These are phyloP conservation scores for Stenodema calcarata DNA, from an alignment of 2,888 invertebrate species.

Conservation along the genomic window DNA sequence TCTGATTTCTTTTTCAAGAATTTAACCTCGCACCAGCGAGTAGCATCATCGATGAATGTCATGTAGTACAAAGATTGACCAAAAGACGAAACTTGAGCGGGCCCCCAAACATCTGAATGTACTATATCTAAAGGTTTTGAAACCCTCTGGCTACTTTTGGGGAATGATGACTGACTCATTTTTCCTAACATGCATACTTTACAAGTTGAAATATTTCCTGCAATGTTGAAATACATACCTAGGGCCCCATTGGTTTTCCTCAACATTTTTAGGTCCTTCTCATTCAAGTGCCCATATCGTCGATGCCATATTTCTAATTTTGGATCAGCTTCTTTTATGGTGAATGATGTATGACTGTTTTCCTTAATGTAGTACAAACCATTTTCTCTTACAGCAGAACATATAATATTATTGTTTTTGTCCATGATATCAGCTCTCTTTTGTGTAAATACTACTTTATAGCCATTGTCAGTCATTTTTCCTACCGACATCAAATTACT, in stretches of 20 bases:
- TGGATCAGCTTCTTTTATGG: background rate
- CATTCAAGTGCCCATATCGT: constrained; percentile 34
- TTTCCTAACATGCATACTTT: constrained; percentile 19
- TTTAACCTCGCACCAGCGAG: constrained; percentile 56
- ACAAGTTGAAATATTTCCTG: constrained; percentile 1
- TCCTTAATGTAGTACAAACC: constrained; percentile 7
- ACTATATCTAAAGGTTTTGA: constrained; percentile 55
- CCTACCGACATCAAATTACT: constrained; percentile 11
- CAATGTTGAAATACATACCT: background rate
- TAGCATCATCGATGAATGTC: constrained; percentile 57
- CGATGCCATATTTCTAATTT: constrained; percentile 2
- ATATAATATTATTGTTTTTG: background rate
- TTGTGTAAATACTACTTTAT: constrained; percentile 20
- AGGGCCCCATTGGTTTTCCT: background rate
- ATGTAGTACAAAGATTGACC: constrained; percentile 55
- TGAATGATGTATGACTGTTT: background rate
- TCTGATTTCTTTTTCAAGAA: constrained; percentile 57
- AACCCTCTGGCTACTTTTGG: background rate
- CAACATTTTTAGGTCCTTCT: constrained; percentile 5
- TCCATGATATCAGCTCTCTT: background rate
- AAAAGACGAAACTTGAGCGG: constrained; percentile 54
- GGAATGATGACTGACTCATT: constrained; percentile 27
- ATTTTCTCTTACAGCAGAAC: background rate
- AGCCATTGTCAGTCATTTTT: constrained; percentile 35
- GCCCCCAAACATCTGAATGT: constrained; percentile 57